Evolutionary conservation across 2,888 invertebrate genomes (phyloP), one percentile per base, ranked within the genome.

Genomic region (Rotaria sp.): DNA sequence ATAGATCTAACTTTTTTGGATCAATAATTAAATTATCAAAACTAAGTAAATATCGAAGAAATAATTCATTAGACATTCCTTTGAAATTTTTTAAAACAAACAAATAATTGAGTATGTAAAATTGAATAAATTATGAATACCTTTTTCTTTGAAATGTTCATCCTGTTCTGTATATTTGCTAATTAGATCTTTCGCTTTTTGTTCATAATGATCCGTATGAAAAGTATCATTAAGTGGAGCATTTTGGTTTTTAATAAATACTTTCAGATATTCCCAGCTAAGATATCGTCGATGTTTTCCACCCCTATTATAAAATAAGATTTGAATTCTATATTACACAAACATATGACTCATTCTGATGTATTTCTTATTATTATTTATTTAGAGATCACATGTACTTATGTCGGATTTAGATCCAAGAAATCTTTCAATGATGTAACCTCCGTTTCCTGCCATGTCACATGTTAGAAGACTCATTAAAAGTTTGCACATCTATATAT

Each of bases 11-110:
- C n/a, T 97, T 93, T 92, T 99, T 98, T 88, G 99, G 93, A 92
- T 98, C 98, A 88, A 99, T 98, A 0, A 98, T 98, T 0, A 98
- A 97, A 92, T 99, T 99, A 92, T 99, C 99, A 91, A 99, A 98
- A 0, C 97, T 97, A 96, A 99, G 98, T 88, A 99, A 93, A 92
- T 98, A 99, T 87, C 45, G 41, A 26, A 80, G 45, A 80, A 80
- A 80, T 41, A 45, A 80, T 80, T 80, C 41, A 41, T 45, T 55
- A 57, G 55, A 52, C 85, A 85, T 41, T 15, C 41, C n/a, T 74
- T 21, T 67, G n/a, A 85, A 88, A 84, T 26, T 24, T 38, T 84
- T 18, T 48, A 48, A 45, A 84, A 55, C 15, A 50, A 50, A 50
- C 10, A 50, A 35, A 13, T 30, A 5, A 2, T 30, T 4, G 30